Conservation (phyloP, 2,888 invertebrate genomes). For the Hirtodrosophila cameraria region DNA sequence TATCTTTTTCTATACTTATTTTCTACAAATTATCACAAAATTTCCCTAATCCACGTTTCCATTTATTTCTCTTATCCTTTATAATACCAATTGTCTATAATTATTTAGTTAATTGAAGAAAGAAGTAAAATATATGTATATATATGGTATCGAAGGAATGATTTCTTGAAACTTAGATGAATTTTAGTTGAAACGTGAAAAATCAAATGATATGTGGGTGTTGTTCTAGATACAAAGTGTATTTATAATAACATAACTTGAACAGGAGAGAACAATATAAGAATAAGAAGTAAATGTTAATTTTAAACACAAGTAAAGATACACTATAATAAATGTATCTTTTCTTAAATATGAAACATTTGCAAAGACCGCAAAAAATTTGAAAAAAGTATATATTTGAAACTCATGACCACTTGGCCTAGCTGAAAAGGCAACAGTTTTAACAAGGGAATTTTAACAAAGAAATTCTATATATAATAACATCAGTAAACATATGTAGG, state of each 20-base stretch:
- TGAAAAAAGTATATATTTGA: neutral
- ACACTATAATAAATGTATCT: neutral
- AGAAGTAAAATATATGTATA: too few relatives aligned
- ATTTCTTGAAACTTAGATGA: too few relatives aligned
- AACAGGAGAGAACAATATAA: neutral
- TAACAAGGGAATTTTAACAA: constrained; percentile 18
- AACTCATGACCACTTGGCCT: constrained; percentile 25
- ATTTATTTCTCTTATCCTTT: too few relatives aligned
- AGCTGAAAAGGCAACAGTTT: neutral
- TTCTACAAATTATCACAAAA: too few relatives aligned
- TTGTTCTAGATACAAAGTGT: neutral
- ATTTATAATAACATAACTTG: too few relatives aligned
- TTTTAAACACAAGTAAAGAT: neutral
- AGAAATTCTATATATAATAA: constrained; percentile 2
- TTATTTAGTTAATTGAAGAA: too few relatives aligned
- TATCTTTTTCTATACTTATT: too few relatives aligned
- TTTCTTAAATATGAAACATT: neutral
- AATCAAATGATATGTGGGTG: neutral
- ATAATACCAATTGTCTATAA: too few relatives aligned
- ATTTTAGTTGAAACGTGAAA: neutral
- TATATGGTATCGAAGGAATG: too few relatives aligned
- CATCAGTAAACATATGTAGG: constrained; percentile 1
- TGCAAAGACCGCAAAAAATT: too few relatives aligned
- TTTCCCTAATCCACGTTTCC: too few relatives aligned
- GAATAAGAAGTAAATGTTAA: neutral